A percentile compares a stretch with the other conserved stretches of the same genome.
Conservation (phyloP, 2,888 invertebrate species). For the Acanthosepion pharaonis region DNA sequence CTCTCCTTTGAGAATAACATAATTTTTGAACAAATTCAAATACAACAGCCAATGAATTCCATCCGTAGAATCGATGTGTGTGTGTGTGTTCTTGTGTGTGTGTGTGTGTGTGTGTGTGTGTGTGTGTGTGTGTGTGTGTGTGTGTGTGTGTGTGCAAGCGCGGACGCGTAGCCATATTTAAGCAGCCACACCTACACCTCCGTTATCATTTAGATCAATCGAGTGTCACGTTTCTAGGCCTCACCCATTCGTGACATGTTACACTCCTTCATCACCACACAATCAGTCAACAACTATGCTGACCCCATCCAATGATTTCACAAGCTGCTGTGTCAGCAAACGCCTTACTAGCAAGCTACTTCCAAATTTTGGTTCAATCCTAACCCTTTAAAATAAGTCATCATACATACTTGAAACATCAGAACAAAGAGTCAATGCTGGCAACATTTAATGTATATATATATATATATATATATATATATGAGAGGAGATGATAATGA, state of each 20-base stretch:
- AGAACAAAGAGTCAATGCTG: no score
- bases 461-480: no score
- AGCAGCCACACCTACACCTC: background rate
- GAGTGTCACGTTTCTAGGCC: background rate
- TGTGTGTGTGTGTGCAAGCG: background rate
- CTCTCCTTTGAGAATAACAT: no score
- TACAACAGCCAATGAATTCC: no score
- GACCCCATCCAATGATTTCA: background rate
- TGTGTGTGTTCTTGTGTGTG: background rate
- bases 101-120: background rate
- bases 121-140: background rate
- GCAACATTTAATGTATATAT: no score
- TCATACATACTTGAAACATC: no score
- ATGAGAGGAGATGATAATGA: no score
- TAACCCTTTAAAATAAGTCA: no score
- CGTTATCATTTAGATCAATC: background rate
- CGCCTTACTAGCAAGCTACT: background rate
- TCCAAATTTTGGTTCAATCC: background rate
- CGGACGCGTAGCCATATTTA: background rate
- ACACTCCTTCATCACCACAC: background rate
- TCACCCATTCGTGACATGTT: background rate
- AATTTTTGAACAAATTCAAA: no score
- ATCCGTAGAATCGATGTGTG: background rate
- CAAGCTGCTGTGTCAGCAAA: background rate
- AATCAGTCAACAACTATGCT: background rate